These are phyloP conservation scores for Brachyhypopomus gauderio DNA, from an alignment of 2,113 vertebrate species.

Conservation along the genomic window DNA sequence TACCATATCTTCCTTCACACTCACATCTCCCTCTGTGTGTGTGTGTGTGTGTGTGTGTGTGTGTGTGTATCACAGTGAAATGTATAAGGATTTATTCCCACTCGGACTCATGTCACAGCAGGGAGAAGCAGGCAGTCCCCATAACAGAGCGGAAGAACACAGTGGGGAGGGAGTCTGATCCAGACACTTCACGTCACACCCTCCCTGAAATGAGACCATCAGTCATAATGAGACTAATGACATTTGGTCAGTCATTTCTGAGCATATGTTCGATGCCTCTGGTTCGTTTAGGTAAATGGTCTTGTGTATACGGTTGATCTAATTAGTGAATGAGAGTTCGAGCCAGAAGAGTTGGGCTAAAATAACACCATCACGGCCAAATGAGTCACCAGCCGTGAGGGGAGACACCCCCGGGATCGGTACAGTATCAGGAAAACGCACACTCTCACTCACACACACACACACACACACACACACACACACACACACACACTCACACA, in stretches of 20 bases:
- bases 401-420: conserved; percentile 40
- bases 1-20: neutral
- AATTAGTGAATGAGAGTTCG: conserved; percentile 23
- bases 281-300: neutral
- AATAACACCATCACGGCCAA: conserved; percentile 31
- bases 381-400: conserved; percentile 54
- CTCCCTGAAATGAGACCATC: too few species aligned
- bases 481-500: conserved; percentile 12
- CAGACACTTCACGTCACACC: neutral
- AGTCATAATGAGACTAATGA: neutral
- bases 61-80: neutral
- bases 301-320: neutral
- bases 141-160: too few species aligned
- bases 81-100: conserved; percentile 29
- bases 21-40: neutral
- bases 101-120: neutral
- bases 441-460: conserved; percentile 17
- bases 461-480: conserved; percentile 19
- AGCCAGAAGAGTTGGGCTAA: conserved; percentile 17
- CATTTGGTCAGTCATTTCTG: conserved; percentile 8
- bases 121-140: too few species aligned
- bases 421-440: conserved; percentile 45
- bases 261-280: neutral
- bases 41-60: neutral
- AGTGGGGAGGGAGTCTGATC: neutral